Evolutionary conservation across 2,113 vertebrate species (phyloP).

Genomic region (Protobothrops mucrosquamatus): DNA sequence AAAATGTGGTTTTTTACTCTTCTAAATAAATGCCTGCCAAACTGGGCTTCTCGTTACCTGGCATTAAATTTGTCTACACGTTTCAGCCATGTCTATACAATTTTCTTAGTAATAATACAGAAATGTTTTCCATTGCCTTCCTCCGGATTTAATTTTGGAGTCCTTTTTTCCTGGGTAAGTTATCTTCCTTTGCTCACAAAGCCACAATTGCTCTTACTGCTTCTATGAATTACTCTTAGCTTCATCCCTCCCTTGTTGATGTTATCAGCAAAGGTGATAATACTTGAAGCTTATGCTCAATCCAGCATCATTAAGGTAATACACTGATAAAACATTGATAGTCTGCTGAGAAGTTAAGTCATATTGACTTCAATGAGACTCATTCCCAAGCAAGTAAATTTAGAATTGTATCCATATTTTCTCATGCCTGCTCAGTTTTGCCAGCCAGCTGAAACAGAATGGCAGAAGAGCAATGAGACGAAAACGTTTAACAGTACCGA

Average conservation of each 20-base stretch:
- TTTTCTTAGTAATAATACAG: background rate
- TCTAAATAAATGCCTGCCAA: background rate
- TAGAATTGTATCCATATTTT: slow-evolving; percentile 43
- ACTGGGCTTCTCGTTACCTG: background rate
- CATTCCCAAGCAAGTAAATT: background rate
- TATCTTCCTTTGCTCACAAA: background rate
- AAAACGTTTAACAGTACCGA: slow-evolving; percentile 73
- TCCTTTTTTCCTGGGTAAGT: background rate
- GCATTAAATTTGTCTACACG: background rate
- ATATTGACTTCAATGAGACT: background rate
- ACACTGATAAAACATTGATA: background rate
- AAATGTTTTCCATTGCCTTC: background rate
- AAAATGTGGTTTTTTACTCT: background rate
- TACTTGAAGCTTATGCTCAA: background rate
- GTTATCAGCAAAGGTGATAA: background rate
- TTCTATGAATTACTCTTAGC: background rate
- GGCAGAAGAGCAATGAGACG: slow-evolving; percentile 63
- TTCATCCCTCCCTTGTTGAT: background rate
- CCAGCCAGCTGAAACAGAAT: slow-evolving; percentile 72
- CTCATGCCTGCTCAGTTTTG: slow-evolving; percentile 59
- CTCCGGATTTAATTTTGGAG: background rate
- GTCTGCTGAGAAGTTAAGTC: background rate
- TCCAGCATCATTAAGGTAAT: background rate
- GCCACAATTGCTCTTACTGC: background rate
- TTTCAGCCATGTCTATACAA: background rate